Evolutionary conservation across 2,113 vertebrate species (phyloP).

Genomic region (Chaetorhynchus papuensis): DNA sequence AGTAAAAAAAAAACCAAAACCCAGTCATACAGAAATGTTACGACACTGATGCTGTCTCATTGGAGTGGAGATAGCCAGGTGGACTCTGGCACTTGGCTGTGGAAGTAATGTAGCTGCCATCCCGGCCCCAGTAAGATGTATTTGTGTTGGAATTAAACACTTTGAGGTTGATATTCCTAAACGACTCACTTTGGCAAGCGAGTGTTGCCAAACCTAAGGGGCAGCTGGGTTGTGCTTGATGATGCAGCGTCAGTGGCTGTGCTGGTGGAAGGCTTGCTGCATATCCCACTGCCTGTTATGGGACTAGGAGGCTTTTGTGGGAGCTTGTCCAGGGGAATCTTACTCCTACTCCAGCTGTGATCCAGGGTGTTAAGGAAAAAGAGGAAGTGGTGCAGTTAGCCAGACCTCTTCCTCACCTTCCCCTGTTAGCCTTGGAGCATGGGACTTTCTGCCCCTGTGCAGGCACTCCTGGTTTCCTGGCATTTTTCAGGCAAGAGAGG

Average conservation of each 20-base stretch:
- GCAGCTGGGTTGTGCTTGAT: not conserved
- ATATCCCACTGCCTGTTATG: fast-evolving
- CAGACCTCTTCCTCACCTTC: not conserved
- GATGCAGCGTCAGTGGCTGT: not conserved
- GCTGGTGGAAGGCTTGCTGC: not conserved
- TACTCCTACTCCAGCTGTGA: not conserved
- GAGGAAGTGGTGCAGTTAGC: not conserved
- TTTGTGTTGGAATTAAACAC: not conserved
- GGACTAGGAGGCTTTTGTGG: not conserved
- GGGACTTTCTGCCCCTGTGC: not conserved
- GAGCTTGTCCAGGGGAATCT: not conserved
- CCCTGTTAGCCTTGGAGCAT: fast-evolving
- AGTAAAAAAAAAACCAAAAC: not conserved
- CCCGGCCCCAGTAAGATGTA: not conserved
- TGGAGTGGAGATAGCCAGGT: not conserved
- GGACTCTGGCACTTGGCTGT: not conserved
- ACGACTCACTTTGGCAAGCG: not conserved
- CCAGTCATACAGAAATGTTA: not conserved
- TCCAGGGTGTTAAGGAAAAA: not conserved
- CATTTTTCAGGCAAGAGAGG: not conserved
- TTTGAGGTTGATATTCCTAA: not conserved
- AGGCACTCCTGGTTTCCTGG: not conserved
- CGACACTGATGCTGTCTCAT: fast-evolving
- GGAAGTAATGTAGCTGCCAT: not conserved
- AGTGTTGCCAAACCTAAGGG: not conserved